Conservation (phyloP, 2,888 invertebrate species). For the Nephrotoma guestfalica region DNA sequence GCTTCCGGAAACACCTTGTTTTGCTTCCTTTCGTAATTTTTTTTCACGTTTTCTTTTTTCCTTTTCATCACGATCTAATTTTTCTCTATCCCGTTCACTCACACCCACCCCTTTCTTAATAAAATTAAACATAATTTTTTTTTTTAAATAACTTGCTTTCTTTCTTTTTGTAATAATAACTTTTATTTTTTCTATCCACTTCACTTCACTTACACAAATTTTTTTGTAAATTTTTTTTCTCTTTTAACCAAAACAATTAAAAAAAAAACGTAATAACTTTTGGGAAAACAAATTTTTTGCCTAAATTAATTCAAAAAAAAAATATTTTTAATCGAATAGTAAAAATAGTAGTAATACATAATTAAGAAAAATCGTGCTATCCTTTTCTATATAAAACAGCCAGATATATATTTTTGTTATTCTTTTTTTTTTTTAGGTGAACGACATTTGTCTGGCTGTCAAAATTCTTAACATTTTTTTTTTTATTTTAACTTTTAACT, state of each 20-base stretch:
- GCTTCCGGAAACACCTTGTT: conserved; percentile 59
- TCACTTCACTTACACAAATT: not conserved
- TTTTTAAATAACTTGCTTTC: not conserved
- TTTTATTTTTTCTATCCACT: not conserved
- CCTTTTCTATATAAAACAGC: not conserved
- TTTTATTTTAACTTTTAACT: not conserved
- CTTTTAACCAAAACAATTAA: not conserved
- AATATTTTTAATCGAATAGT: not conserved
- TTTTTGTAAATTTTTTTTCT: not conserved
- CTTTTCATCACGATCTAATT: conserved; percentile 53
- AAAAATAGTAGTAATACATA: not conserved
- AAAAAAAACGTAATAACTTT: not conserved
- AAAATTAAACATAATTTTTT: conserved; percentile 68
- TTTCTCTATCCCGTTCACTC: conserved; percentile 37
- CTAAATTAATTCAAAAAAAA: not conserved
- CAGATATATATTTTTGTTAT: not conserved
- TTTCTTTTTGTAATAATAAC: not conserved
- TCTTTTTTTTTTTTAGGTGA: conserved; percentile 4
- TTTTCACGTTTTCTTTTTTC: conserved; percentile 74
- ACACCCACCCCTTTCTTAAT: conserved; percentile 69
- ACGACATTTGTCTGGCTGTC: conserved; percentile 5
- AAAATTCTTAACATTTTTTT: conserved; percentile 1
- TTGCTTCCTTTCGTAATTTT: conserved; percentile 71
- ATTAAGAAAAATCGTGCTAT: not conserved
- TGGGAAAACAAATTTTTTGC: not conserved